Evolutionary conservation across 2,113 vertebrate genomes (phyloP), one percentile per base, ranked within the genome.

Genomic region (Crotophaga sulcirostris): DNA sequence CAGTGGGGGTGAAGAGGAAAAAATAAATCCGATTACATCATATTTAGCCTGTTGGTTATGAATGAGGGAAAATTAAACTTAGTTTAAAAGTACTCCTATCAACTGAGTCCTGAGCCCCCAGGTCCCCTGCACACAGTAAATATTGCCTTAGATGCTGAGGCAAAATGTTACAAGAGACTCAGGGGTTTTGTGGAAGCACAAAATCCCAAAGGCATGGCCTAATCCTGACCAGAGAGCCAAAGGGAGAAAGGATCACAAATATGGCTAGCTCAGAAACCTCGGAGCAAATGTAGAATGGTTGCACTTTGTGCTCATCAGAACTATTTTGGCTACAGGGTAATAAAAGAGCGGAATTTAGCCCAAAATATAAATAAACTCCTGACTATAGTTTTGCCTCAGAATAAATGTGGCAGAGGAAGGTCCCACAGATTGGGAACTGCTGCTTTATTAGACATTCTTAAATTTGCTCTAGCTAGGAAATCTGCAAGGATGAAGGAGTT

Each of bases 21-120:
- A 96, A 96, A 96, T 96, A 96, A 97, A 96, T 96, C 84, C 84
- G 58, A 95, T 97, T 88, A 96, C 95, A 94, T 96, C 95, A 97
- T 89, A 91, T 73, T 94, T 76, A 93, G 60, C 75, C 67, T 42
- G 13, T 66, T 95, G 66, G 70, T 80, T 94, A 85, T 93, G 77
- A 96, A 95, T 74, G 87, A 96, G 94, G 64, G 49, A 92, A 93
- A 93, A 89, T 40, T 26, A 81, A 96, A 90, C 62, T 89, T 91
- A 49, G 12, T 95, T 94, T 82, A 54, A 75, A 96, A 94, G 60
- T 42, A 45, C 79, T 88, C 92, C 77, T 87, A 0, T 76, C 88
- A 84, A 25, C 44, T 36, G 49, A 81, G 49, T 55, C 54, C 34
- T 72, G 49, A 86, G 25, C 23, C 7, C 55, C 10, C n/a, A 40